Conservation (phyloP, 2,113 vertebrate genomes). For the Harpagus bidentatus region DNA sequence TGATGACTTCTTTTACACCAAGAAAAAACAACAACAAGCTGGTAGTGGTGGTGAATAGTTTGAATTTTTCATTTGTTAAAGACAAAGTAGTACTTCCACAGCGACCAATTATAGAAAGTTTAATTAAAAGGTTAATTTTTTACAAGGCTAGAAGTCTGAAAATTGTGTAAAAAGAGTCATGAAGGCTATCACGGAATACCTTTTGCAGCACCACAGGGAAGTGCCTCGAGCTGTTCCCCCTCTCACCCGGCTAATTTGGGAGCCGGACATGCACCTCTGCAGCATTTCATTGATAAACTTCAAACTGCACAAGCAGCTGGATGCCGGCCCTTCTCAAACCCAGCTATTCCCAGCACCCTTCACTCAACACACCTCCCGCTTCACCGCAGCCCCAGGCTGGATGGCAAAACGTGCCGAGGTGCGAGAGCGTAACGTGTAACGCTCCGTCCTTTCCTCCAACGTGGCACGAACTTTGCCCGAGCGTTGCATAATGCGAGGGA, state of each 20-base stretch:
- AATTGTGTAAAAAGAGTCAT: background rate
- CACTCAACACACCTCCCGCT: background rate
- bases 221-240: background rate
- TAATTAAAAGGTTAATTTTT: background rate
- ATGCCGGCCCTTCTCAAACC: background rate
- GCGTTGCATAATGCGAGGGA: fast-evolving
- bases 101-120: background rate
- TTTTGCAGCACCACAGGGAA: background rate
- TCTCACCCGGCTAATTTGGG: too few relatives aligned
- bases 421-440: fast-evolving
- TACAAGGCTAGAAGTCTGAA: background rate
- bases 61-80: background rate
- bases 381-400: background rate
- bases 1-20: background rate
- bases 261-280: background rate
- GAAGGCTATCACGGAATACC: fast-evolving
- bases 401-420: background rate
- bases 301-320: background rate
- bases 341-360: background rate
- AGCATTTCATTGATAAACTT: background rate
- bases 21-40: background rate
- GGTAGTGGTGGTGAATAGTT: background rate
- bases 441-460: background rate
- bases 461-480: background rate
- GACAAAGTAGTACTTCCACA: background rate